phyloP scores from a whole-genome alignment of 2,113 vertebrate genomes.

The Mesocricetus auratus region DNA sequence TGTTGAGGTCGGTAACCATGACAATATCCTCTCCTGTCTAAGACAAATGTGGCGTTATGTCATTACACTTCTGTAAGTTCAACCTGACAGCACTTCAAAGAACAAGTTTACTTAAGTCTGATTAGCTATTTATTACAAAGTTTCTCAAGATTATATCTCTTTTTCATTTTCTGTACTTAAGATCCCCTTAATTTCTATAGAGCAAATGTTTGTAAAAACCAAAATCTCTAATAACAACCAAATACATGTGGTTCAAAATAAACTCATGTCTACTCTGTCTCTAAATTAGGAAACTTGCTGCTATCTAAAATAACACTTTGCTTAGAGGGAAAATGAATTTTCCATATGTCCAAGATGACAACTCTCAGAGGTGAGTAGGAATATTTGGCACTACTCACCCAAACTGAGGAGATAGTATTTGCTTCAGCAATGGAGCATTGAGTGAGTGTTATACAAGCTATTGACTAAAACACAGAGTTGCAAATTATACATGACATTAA shows the following conservation, averaged over 20 bases:
- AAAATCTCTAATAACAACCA: background rate
- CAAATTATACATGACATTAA: background rate
- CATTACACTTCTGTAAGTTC: background rate
- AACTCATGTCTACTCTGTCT: background rate
- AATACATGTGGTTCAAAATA: background rate
- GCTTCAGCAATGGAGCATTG: background rate
- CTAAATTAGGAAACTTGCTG: background rate
- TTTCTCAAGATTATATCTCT: background rate
- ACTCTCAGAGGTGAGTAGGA: background rate
- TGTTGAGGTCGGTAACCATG: background rate
- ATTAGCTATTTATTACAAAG: background rate
- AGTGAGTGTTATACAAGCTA: background rate
- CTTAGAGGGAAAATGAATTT: background rate
- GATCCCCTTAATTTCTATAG: background rate
- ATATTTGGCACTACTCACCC: background rate
- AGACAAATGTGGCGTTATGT: background rate
- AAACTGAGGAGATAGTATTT: background rate
- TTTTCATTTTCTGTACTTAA: background rate
- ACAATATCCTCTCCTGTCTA: no score
- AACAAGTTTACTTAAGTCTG: background rate
- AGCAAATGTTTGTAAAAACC: accelerated
- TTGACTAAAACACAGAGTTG: background rate
- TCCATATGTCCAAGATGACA: background rate
- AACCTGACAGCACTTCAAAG: background rate
- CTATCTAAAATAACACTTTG: background rate